A percentile compares a stretch with the other conserved stretches of the same genome.
Conservation (phyloP, 2,888 invertebrate genomes). For the Ypsolopha sequella region DNA sequence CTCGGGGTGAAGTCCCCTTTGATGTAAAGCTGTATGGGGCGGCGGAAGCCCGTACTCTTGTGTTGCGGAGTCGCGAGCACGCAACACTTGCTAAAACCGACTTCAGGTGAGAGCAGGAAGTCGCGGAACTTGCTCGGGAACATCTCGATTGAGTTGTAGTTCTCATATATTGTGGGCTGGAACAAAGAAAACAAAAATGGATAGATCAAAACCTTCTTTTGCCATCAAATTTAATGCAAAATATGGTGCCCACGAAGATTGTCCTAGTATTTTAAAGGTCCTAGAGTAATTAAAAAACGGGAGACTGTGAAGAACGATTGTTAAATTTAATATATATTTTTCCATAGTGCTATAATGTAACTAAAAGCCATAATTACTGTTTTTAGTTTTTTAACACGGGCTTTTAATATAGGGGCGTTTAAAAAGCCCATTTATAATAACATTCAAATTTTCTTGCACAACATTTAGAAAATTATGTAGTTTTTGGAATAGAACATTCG, state of each 20-base stretch:
- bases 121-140: conserved; percentile 94
- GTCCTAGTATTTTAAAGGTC: background rate
- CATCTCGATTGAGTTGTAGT: conserved; percentile 88
- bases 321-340: too few species aligned
- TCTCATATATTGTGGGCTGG: conserved; percentile 87
- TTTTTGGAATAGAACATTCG: too few species aligned
- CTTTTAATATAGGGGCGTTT: too few species aligned
- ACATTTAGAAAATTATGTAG: too few species aligned
- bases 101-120: conserved; percentile 89
- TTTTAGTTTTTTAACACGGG: too few species aligned
- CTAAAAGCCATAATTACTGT: too few species aligned
- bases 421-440: too few species aligned
- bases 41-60: conserved; percentile 88
- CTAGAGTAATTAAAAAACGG: too few species aligned
- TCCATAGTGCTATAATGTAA: too few species aligned
- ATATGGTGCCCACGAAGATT: background rate
- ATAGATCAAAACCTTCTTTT: background rate
- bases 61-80: conserved; percentile 86
- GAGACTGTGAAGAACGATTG: too few species aligned
- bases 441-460: too few species aligned
- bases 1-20: conserved; percentile 75
- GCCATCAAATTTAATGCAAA: too few species aligned
- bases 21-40: conserved; percentile 81
- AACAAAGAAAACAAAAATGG: conserved; percentile 25
- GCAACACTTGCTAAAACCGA: conserved; percentile 93